These are phyloP conservation scores for Triplophysa yarkandensis DNA, from an alignment of 2,797 vertebrate genomes.

Conservation along the genomic window DNA sequence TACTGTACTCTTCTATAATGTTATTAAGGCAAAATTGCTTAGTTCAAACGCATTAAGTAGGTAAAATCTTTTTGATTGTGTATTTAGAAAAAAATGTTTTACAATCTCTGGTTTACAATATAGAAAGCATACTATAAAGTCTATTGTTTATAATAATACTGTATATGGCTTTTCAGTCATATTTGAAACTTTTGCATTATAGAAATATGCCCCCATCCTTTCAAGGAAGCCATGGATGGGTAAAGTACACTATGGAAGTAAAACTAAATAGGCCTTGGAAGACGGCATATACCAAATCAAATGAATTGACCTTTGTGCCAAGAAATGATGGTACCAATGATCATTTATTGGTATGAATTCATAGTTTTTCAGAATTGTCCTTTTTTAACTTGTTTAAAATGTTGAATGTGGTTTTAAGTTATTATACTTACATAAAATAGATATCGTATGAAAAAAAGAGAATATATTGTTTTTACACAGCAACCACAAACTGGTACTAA, in stretches of 20 bases:
- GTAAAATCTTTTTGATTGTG: too few relatives aligned
- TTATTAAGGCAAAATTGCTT: too few relatives aligned
- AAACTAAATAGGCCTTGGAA: constrained; percentile 90
- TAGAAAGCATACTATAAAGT: too few relatives aligned
- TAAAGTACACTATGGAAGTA: constrained; percentile 88
- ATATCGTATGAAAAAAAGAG: too few relatives aligned
- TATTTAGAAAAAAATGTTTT: too few relatives aligned
- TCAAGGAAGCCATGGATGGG: constrained; percentile 84
- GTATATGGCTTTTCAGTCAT: neutral
- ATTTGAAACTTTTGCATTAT: constrained; percentile 48
- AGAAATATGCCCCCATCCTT: constrained; percentile 93
- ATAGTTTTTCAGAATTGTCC: neutral
- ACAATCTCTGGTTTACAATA: too few relatives aligned
- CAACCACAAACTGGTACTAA: neutral
- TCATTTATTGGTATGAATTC: constrained; percentile 80
- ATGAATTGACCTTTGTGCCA: constrained; percentile 86
- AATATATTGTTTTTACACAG: neutral
- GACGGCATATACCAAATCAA: constrained; percentile 79
- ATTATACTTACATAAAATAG: too few relatives aligned
- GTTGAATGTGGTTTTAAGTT: too few relatives aligned
- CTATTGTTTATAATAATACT: too few relatives aligned
- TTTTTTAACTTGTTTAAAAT: neutral
- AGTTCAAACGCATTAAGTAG: too few relatives aligned
- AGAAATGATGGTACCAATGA: constrained; percentile 80
- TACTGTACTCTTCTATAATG: too few relatives aligned